Evolutionary conservation across 2,888 invertebrate genomes (phyloP).

Genomic region (Perizoma affinitatum): DNA sequence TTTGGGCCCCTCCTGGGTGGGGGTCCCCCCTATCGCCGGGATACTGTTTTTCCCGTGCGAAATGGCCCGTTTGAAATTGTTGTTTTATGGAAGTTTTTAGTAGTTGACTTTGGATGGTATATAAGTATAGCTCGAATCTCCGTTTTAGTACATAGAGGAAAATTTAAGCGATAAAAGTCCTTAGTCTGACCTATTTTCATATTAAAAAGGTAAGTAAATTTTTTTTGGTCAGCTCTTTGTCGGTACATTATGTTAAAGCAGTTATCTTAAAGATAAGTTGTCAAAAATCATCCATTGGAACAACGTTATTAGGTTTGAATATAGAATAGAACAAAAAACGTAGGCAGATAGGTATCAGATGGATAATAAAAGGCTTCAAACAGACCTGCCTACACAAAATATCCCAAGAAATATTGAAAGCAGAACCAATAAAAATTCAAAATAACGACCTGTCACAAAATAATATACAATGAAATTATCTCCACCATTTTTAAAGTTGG

Average conservation of each 20-base stretch:
- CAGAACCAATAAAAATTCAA: conserved; percentile 74
- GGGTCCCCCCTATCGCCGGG: conserved; percentile 42
- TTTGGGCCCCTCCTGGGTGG: conserved; percentile 55
- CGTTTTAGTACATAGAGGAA: conserved; percentile 51
- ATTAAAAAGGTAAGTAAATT: background rate
- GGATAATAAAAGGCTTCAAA: conserved; percentile 22
- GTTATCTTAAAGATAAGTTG: conserved; percentile 1
- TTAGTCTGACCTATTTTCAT: conserved; percentile 21
- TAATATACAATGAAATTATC: conserved; percentile 84
- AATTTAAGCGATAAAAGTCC: conserved; percentile 27
- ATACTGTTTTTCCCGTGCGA: conserved; percentile 82
- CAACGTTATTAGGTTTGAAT: background rate
- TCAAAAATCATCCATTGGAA: conserved; percentile 10
- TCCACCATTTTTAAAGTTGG: conserved; percentile 80
- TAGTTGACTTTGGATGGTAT: conserved; percentile 82
- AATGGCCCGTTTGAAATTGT: conserved; percentile 84
- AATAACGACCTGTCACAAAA: conserved; percentile 84
- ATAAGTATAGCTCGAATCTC: conserved; percentile 70
- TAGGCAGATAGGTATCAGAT: conserved; percentile 27
- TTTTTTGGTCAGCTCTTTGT: too few relatives aligned
- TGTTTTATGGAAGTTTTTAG: conserved; percentile 84
- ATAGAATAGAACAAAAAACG: conserved; percentile 12
- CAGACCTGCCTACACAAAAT: conserved; percentile 38
- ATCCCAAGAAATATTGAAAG: conserved; percentile 72
- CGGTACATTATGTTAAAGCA: background rate